Evolutionary conservation across 2,888 invertebrate genomes (phyloP).

Genomic region (Lithophane semibrunnea): DNA sequence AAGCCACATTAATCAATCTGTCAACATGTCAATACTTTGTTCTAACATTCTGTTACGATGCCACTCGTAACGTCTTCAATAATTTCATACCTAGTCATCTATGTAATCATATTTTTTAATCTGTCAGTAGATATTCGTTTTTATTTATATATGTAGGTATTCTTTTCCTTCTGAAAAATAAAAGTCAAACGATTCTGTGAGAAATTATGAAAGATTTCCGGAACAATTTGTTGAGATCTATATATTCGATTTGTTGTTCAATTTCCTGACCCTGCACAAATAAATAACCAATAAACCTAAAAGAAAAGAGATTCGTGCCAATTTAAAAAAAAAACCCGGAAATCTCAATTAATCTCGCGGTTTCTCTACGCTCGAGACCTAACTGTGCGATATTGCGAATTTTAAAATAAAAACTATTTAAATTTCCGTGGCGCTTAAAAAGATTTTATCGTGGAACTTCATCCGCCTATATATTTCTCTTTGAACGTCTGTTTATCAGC

Average conservation of each 20-base stretch:
- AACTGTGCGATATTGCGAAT: slow-evolving; percentile 3
- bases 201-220: not conserved
- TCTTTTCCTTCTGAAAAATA: not conserved
- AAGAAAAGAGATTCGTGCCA: not conserved
- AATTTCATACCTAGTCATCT: not conserved
- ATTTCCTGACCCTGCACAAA: not conserved
- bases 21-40: slow-evolving; percentile 17
- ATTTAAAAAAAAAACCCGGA: slow-evolving; percentile 10
- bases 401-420: slow-evolving; percentile 18
- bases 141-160: not conserved
- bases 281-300: not conserved
- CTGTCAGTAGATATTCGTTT: not conserved
- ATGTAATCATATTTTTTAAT: not conserved
- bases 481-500: slow-evolving; percentile 27
- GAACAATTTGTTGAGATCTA: too few relatives aligned
- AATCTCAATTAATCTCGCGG: slow-evolving; percentile 14
- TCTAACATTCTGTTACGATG: not conserved
- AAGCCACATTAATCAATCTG: slow-evolving; percentile 3
- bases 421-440: slow-evolving; percentile 14
- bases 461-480: slow-evolving; percentile 28
- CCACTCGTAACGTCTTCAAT: not conserved
- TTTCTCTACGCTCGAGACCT: not conserved
- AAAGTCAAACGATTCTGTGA: not conserved
- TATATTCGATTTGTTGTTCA: not conserved
- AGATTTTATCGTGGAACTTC: slow-evolving; percentile 22